Conservation (phyloP, 2,797 vertebrate species). For the Syndactyla subalaris region DNA sequence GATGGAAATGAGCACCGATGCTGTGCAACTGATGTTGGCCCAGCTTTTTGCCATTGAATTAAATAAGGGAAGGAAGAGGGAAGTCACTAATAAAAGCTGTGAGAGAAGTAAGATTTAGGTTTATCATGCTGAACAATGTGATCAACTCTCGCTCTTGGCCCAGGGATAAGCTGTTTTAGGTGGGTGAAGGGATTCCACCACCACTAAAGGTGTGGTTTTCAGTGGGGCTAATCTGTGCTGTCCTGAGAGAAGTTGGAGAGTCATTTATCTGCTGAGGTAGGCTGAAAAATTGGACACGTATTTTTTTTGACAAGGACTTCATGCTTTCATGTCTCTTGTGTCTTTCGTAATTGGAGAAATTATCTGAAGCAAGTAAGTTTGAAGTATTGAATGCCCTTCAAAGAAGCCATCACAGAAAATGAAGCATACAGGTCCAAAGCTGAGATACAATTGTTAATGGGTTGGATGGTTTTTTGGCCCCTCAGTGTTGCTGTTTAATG, state of each 20-base stretch:
- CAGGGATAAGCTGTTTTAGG: background rate
- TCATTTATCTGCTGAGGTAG: background rate
- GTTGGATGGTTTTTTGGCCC: background rate
- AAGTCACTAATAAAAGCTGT: background rate
- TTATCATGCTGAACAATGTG: background rate
- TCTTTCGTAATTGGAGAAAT: background rate
- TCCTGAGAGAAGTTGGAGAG: background rate
- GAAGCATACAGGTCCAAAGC: background rate
- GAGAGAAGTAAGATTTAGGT: background rate
- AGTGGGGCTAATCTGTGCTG: no score
- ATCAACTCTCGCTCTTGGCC: background rate
- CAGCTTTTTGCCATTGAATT: background rate
- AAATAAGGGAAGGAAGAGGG: background rate
- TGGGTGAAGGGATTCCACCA: background rate
- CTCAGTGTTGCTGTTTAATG: background rate
- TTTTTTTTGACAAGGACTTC: background rate
- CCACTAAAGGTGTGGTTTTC: background rate
- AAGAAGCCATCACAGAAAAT: background rate
- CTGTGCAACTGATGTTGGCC: background rate
- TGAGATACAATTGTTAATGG: background rate
- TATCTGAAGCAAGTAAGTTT: background rate
- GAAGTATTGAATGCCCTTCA: background rate
- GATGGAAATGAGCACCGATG: background rate
- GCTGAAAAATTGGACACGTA: fast-evolving
- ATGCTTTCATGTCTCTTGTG: background rate